phyloP scores from a whole-genome alignment of 1,140 invertebrate species.

The Sweltsa coloradensis region DNA sequence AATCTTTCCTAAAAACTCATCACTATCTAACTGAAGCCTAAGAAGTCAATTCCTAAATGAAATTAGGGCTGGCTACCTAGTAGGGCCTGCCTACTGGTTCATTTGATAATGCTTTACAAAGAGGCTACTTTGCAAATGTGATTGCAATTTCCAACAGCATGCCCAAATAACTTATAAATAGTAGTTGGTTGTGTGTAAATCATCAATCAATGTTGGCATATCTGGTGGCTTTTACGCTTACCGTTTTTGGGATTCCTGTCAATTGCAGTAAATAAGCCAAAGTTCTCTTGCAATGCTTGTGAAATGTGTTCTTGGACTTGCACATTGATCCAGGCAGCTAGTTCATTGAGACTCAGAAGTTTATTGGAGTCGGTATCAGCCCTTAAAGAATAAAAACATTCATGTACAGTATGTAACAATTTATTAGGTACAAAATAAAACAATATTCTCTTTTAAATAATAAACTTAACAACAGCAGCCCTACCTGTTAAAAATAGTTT shows the following conservation, averaged over 20 bases:
- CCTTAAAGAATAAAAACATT: slow-evolving; percentile 29
- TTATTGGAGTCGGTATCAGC: slow-evolving; percentile 52
- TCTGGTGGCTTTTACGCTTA: slow-evolving; percentile 21
- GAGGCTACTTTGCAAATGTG: too few relatives aligned
- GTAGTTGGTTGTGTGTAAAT: too few relatives aligned
- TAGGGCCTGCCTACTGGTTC: too few relatives aligned
- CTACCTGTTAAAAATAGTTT: slow-evolving; percentile 35
- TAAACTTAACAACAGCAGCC: slow-evolving; percentile 8
- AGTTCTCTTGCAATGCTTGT: slow-evolving; percentile 56
- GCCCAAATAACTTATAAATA: too few relatives aligned
- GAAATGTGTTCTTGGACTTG: slow-evolving; percentile 66
- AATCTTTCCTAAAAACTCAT: too few relatives aligned
- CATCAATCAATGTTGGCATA: too few relatives aligned
- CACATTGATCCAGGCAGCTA: slow-evolving; percentile 55
- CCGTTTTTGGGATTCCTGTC: slow-evolving; percentile 63
- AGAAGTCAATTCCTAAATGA: too few relatives aligned
- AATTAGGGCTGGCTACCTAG: too few relatives aligned
- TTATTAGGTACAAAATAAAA: not conserved
- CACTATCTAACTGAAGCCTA: too few relatives aligned
- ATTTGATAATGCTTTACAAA: too few relatives aligned
- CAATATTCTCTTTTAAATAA: not conserved
- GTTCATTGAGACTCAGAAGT: slow-evolving; percentile 46
- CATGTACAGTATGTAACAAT: not conserved
- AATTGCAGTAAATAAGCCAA: slow-evolving; percentile 54
- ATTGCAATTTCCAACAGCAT: too few relatives aligned